phyloP scores from a whole-genome alignment of 1,140 invertebrate species.

The Achatina immaculata region DNA sequence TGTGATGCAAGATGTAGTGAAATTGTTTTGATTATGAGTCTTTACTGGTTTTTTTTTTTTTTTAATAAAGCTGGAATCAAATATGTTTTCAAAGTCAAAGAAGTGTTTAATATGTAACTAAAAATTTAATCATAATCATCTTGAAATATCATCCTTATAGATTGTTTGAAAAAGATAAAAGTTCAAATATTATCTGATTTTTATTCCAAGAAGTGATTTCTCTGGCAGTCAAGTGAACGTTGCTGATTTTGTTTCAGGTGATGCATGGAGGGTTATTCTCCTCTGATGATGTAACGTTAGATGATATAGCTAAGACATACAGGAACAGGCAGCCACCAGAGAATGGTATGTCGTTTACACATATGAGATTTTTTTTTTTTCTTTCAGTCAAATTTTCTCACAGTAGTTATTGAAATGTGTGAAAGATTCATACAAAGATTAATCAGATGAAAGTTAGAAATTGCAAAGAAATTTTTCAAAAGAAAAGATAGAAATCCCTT shows the following conservation, averaged over 20 bases:
- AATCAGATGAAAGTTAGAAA: too few species aligned
- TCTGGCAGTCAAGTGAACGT: background rate
- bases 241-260: conserved; percentile 54
- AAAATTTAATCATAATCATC: too few species aligned
- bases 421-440: too few species aligned
- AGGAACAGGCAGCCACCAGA: conserved; percentile 97
- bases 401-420: too few species aligned
- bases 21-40: background rate
- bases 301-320: conserved; percentile 89
- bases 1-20: background rate
- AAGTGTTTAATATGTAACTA: too few species aligned
- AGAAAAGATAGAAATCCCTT: too few species aligned
- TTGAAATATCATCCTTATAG: too few species aligned
- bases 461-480: too few species aligned
- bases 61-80: background rate
- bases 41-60: background rate
- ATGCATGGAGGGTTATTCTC: conserved; percentile 79
- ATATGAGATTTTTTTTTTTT: background rate
- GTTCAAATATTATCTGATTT: too few species aligned
- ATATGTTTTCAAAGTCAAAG: background rate
- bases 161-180: too few species aligned
- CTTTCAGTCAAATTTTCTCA: too few species aligned
- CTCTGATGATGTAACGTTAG: conserved; percentile 87
- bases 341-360: conserved; percentile 77
- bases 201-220: too few species aligned